Evolutionary conservation across 1,140 invertebrate genomes (phyloP).

Genomic region (Tribolium castaneum): DNA sequence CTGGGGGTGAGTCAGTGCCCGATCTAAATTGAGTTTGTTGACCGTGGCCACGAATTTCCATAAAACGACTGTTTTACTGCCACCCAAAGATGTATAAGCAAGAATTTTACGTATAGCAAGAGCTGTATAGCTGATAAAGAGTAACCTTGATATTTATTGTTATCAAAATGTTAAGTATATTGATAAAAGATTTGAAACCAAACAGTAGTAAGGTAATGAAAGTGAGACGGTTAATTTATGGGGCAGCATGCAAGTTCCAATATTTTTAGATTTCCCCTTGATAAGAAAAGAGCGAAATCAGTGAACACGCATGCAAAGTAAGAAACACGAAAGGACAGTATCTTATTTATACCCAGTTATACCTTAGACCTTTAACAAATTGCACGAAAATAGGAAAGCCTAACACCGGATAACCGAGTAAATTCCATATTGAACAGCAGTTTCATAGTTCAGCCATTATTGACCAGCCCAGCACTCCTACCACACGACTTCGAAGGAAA

Average conservation of each 20-base stretch:
- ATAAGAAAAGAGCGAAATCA: constrained; percentile 46
- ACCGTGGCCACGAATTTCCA: constrained; percentile 39
- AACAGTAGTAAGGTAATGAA: constrained; percentile 27
- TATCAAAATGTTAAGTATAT: constrained; percentile 42
- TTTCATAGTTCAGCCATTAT: constrained; percentile 21
- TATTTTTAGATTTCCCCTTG: constrained; percentile 44
- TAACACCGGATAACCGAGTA: constrained; percentile 43
- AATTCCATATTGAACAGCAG: constrained; percentile 26
- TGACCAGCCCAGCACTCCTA: constrained; percentile 5
- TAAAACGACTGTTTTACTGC: constrained; percentile 35
- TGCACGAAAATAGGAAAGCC: constrained; percentile 34
- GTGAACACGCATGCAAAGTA: constrained; percentile 44
- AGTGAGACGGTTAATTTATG: constrained; percentile 42
- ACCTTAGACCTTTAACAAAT: constrained; percentile 44
- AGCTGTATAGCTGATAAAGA: constrained; percentile 39
- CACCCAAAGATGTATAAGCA: constrained; percentile 29
- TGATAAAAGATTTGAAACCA: constrained; percentile 41
- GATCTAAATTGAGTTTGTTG: constrained; percentile 37
- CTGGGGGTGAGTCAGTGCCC: constrained; percentile 14
- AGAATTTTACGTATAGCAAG: constrained; percentile 20
- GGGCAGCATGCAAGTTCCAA: constrained; percentile 34
- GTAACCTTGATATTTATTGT: constrained; percentile 45
- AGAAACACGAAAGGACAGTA: constrained; percentile 45
- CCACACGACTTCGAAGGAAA: neutral
- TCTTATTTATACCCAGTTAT: constrained; percentile 17